A percentile compares a stretch with the other conserved stretches of the same genome.
These are phyloP conservation scores for Drosophila bocki DNA, from an alignment of 1,140 invertebrate genomes.

Conservation along the genomic window DNA sequence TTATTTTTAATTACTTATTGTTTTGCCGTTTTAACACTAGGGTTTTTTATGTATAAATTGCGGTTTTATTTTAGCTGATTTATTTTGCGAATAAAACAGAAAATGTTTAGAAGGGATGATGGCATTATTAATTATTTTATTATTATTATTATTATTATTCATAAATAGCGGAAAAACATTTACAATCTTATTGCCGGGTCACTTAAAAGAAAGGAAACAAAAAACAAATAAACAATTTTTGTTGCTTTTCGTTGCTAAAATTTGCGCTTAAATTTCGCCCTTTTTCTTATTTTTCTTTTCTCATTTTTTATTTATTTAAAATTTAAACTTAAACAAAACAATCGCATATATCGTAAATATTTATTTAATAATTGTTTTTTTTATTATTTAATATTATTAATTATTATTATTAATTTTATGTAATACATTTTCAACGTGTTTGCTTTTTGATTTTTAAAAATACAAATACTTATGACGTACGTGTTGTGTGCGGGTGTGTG, in stretches of 20 bases:
- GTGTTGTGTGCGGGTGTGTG: slow-evolving; percentile 24
- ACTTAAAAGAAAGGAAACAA: slow-evolving; percentile 57
- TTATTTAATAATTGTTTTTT: slow-evolving; percentile 58
- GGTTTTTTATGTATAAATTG: slow-evolving; percentile 43
- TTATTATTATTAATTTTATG: slow-evolving; percentile 68
- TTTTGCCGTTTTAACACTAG: slow-evolving; percentile 51
- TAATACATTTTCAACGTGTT: slow-evolving; percentile 83
- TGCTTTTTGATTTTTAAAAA: slow-evolving; percentile 63
- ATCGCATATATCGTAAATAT: slow-evolving; percentile 63
- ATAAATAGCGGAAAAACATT: slow-evolving; percentile 79
- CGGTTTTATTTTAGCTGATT: slow-evolving; percentile 38
- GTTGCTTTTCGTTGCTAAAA: slow-evolving; percentile 32
- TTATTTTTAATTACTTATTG: slow-evolving; percentile 77
- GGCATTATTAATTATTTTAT: slow-evolving; percentile 47
- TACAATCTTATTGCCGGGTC: slow-evolving; percentile 82
- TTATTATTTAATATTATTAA: slow-evolving; percentile 46
- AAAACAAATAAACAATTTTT: slow-evolving; percentile 45
- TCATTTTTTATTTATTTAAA: slow-evolving; percentile 53
- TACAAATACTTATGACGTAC: slow-evolving; percentile 76
- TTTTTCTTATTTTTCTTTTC: slow-evolving; percentile 41
- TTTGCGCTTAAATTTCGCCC: slow-evolving; percentile 24
- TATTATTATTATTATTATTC: slow-evolving; percentile 21
- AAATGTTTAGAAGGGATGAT: slow-evolving; percentile 32
- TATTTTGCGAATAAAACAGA: slow-evolving; percentile 52
- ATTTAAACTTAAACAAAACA: slow-evolving; percentile 81